phyloP scores from a whole-genome alignment of 1,140 invertebrate species.

The Heliconius hewitsoni region DNA sequence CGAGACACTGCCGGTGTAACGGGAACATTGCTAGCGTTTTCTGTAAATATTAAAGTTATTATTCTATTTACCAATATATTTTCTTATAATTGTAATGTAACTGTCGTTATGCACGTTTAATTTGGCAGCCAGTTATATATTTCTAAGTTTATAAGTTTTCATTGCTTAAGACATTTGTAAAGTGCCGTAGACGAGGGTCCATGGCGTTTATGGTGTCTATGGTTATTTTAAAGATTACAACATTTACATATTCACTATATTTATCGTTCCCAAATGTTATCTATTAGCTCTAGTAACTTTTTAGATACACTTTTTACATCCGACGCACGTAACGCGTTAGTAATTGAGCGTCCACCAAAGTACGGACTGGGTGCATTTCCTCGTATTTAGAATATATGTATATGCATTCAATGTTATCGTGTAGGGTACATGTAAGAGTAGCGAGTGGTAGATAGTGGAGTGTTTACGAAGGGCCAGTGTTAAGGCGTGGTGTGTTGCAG shows the following conservation, averaged over 20 bases:
- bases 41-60: too few species aligned
- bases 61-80: too few species aligned
- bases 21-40: too few species aligned
- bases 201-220: neutral
- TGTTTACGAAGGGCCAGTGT: constrained; percentile 22
- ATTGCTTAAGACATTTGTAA: too few species aligned
- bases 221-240: neutral
- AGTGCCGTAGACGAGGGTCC: neutral
- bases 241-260: neutral
- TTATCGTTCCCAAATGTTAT: neutral
- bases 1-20: too few species aligned
- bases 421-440: neutral
- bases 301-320: neutral
- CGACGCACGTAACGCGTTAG: neutral
- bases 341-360: neutral
- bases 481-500: constrained; percentile 40
- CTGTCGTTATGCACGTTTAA: too few species aligned
- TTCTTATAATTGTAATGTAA: too few species aligned
- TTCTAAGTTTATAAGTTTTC: too few species aligned
- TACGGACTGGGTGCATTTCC: neutral
- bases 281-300: neutral
- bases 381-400: neutral
- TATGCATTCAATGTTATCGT: neutral
- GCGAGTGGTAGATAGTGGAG: constrained; percentile 27
- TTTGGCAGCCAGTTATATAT: too few species aligned